Conservation (phyloP, 2,113 vertebrate species). For the Brienomyrus brachyistius region DNA sequence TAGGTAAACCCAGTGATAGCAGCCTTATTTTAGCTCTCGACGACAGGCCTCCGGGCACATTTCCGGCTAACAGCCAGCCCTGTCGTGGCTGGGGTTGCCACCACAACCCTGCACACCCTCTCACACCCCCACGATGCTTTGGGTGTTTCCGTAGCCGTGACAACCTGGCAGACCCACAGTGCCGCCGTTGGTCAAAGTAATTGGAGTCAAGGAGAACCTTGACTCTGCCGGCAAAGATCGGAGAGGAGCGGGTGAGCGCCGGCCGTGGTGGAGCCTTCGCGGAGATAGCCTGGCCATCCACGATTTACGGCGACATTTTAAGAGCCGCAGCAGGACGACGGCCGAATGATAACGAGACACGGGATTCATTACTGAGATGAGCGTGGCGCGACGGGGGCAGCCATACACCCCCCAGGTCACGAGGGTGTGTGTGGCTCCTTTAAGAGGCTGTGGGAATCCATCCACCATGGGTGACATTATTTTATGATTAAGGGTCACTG, state of each 20-base stretch:
- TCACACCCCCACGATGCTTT: not conserved
- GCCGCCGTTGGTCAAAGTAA: not conserved
- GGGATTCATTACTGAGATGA: conserved; percentile 31
- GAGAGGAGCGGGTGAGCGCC: not conserved
- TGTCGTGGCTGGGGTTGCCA: not conserved
- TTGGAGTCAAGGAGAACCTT: not conserved
- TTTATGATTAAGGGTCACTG: not conserved
- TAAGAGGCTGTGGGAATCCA: not conserved
- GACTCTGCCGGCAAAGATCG: not conserved
- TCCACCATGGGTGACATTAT: not conserved
- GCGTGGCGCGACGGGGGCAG: not conserved
- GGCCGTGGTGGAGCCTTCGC: not conserved
- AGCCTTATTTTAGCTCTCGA: conserved; percentile 11
- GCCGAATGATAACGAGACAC: conserved; percentile 14
- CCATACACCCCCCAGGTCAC: not conserved
- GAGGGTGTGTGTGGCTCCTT: not conserved
- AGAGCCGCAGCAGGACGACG: not conserved
- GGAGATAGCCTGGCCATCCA: conserved; percentile 20
- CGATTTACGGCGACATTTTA: conserved; percentile 24
- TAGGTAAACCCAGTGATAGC: conserved; percentile 37
- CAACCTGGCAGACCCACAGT: not conserved
- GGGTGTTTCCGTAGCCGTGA: not conserved
- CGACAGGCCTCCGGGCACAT: not conserved
- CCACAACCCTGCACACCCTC: not conserved
- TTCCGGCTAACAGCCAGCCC: not conserved